Evolutionary conservation across 2,113 vertebrate species (phyloP).

Genomic region (Coptodon rendalli): DNA sequence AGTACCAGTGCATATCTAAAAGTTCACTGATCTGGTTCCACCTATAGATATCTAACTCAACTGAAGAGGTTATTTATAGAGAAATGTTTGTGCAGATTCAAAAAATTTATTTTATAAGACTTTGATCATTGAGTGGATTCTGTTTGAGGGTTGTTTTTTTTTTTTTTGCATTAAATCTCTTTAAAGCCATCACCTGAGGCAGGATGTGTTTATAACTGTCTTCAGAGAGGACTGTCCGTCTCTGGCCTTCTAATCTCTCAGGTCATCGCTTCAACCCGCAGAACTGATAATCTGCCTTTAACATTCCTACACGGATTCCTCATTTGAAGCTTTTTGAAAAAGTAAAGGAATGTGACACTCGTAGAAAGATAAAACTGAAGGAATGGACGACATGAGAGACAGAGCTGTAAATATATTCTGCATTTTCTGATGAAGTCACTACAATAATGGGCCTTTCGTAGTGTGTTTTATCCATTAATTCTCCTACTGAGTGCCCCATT

Average conservation of each 20-base stretch:
- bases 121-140: not conserved
- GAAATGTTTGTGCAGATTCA: not conserved
- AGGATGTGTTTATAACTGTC: not conserved
- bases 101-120: not conserved
- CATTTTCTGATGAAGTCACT: not conserved
- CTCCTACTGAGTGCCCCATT: not conserved
- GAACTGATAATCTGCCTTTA: not conserved
- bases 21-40: not conserved
- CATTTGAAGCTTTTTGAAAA: not conserved
- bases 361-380: not conserved
- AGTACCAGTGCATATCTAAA: accelerated
- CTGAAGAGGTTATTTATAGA: not conserved
- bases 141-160: accelerated
- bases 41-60: not conserved
- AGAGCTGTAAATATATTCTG: not conserved
- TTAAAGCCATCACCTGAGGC: not conserved
- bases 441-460: not conserved
- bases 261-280: not conserved
- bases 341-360: not conserved
- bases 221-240: not conserved
- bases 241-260: not conserved
- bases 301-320: not conserved
- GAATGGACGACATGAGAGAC: not conserved
- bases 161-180: not conserved
- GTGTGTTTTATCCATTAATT: not conserved